Conservation (phyloP, 37 sponge, comb jelly and placozoan species). For the Halisarca cf. caerulea region DNA sequence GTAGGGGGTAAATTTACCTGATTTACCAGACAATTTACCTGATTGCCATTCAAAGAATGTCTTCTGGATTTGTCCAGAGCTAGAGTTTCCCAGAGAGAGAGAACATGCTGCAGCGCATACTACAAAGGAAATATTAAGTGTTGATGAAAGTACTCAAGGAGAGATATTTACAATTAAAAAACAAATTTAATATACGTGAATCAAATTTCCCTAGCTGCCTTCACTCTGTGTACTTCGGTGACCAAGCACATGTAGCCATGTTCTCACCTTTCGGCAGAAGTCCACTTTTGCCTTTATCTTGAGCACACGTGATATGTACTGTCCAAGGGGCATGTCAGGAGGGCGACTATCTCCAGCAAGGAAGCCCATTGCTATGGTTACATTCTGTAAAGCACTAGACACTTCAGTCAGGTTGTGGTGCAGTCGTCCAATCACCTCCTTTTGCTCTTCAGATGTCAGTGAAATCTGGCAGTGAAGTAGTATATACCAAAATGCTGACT, state of each 20-base stretch:
- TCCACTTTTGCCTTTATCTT: constrained; percentile 32
- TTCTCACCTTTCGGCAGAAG: constrained; percentile 54
- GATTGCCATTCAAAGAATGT: constrained; percentile 42
- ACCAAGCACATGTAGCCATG: no score
- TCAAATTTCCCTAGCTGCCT: no score
- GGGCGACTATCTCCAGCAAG: constrained; percentile 57
- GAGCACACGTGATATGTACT: constrained; percentile 45
- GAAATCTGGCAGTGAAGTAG: no score
- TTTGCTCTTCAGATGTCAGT: constrained; percentile 30
- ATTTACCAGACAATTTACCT: no score
- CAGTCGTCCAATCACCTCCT: constrained; percentile 49
- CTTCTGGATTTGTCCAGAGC: constrained; percentile 48
- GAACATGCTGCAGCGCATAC: constrained; percentile 47
- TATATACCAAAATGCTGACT: no score
- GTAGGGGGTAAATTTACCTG: no score
- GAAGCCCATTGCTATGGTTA: constrained; percentile 67
- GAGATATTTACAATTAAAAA: no score
- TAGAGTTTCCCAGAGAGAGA: constrained; percentile 70
- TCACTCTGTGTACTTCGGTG: no score
- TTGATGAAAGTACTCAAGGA: no score
- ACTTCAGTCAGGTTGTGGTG: constrained; percentile 28
- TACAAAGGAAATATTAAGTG: background rate
- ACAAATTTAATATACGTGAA: no score
- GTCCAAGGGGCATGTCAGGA: constrained; percentile 30
- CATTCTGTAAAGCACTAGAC: constrained; percentile 45